Base-by-base conservation (phyloP, 1,140 invertebrate species). In the Euwallacea fornicatus region DNA sequence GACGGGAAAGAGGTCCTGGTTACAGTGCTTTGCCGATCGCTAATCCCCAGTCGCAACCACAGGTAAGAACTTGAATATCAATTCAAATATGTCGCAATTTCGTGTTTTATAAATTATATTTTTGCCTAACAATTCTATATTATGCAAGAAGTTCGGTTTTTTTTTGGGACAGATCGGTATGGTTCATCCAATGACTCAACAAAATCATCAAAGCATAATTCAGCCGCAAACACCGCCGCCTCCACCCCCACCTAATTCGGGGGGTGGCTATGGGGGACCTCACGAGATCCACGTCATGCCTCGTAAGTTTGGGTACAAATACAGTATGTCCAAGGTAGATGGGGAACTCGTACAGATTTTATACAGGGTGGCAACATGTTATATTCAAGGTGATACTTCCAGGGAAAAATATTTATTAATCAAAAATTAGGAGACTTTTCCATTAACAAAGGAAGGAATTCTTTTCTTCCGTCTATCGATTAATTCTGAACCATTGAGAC, bases 1-100 rank as follows among this genome's bases (percentile, higher is more conserved):
- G 89, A 76, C 85, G 89, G 21, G 83, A 93, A 74, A 85, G 92
- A 46, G 91, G 90, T n/a, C 89, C 90, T 10, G 93, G 93, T 4
- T 97, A 97, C 80, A 94, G 93, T 76, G 90, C 91, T 6, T 78
- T 92, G 59, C 92, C 90, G 6, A 86, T 93, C 75, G 80, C 84
- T 0, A 84, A 85, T 65, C 82, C 83, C 0, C 86, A 81, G 58
- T 73, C 79, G 65, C 82, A 83, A 69, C 89, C 89, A 10, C 74
- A 75, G 50, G 68, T 70, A 63, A 33, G 21, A 33, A 33, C 21
- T 33, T 33, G 21, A 33, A 50, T 50, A 13, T 2, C 10, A 11
- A 11, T 11, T 11, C 10, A 10, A 50, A 6, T 50, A 50, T n/a
- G n/a, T n/a, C n/a, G 21, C 0, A 58, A 58, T 58, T 58, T 15